Evolutionary conservation across 1,140 invertebrate species (phyloP), one percentile per base, ranked within the genome.

Genomic region (Listronotus bonariensis): DNA sequence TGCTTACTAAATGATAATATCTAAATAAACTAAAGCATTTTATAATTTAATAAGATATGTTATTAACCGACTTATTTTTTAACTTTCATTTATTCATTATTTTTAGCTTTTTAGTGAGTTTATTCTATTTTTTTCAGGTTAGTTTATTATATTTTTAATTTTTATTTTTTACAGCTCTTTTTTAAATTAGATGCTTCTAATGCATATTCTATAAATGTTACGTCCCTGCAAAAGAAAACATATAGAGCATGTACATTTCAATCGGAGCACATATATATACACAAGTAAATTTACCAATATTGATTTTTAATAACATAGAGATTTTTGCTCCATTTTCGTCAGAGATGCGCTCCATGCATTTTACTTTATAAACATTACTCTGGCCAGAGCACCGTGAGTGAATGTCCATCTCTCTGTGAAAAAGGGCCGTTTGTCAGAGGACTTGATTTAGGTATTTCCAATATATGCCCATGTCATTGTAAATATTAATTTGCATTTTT

Each of bases 281-380:
- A 46, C 61, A 65, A 57, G 54, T 65, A 48, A 65, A 65, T 65
- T 58, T 58, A 55, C 56, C 54, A 58, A 65, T 65, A 65, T 65
- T 58, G 63, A 65, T 65, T 65, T 65, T 65, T 65, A 65, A 65
- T 65, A 58, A 57, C 63, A 53, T 57, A 49, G 10, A 65, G 38
- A 53, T 36, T 55, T 64, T 64, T 56, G 17, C 6, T 53, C 34
- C 17, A 17, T 61, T 53, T 53, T 60, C 36, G 9, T 12, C 7
- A 32, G 11, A 32, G 17, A 11, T 31, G 45, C 42, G 42, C 17
- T 45, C 42, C 6, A 14, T 55, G 57, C 57, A 60, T 60, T 60
- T 60, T 53, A 53, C 59, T 62, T 53, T 53, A 53, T 62, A 52
- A 62, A 53, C 59, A 62, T 62, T 43, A 43, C 59, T 45, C 59